Base-by-base conservation (phyloP, 2,888 invertebrate genomes). In the Luffia ferchaultella region DNA sequence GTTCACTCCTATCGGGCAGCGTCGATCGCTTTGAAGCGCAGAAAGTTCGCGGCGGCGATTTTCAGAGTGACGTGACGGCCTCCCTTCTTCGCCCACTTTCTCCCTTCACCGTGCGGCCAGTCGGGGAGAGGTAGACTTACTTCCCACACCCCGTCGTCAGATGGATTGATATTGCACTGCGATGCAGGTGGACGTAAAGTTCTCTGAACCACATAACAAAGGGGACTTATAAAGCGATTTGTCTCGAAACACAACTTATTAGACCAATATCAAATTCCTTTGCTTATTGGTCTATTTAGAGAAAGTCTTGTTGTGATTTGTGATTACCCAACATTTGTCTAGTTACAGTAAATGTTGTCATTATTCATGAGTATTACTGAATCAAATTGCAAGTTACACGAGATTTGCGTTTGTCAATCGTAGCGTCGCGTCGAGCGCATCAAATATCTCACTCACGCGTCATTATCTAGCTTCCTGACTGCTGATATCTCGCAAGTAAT, bases 61-160 rank as follows among this genome's bases (percentile, higher is more conserved):
- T 68, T 60, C 70, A 75, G 79, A 80, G 77, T 82, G 82, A 82
- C 79, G 80, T 78, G 80, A 82, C 79, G 64, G 61, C 61, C 63
- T 60, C 57, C 59, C 53, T 56, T 60, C 60, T 59, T 54, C 63
- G 60, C 54, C 59, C 62, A 57, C 54, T 62, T 58, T 45, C 20
- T 16, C 18, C 42, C 48, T 16, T 19, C 43, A 40, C 18, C 40
- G 41, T 17, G 3, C 42, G 18, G 45, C 41, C 48, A 16, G 41
- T 49, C 60, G n/a, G n/a, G n/a, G 56, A 59, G 49, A 53, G 58
- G 60, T 64, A 67, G 66, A 63, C 67, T 70, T 72, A 73, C 70
- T 59, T 54, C 58, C 59, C 62, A 59, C 59, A 58, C 57, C 57
- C 56, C 62, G 63, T 63, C 63, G 61, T 66, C 66, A 76, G 79